Evolutionary conservation across 2,797 vertebrate species (phyloP), one percentile per base, ranked within the genome.

Genomic region (Sardinella longiceps): DNA sequence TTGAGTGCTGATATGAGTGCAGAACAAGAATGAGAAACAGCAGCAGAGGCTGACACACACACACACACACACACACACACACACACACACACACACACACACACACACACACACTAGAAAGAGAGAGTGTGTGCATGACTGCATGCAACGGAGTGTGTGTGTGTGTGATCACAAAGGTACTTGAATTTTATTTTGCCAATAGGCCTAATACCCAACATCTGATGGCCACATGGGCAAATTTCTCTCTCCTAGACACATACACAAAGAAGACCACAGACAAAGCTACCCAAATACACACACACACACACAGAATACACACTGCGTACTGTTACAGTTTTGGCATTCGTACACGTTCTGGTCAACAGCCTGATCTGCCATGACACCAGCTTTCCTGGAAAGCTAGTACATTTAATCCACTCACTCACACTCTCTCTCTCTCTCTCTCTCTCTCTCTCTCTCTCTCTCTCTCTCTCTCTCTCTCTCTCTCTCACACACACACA

Each of bases 401-500:
- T 70, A 70, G 66, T 33, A 33, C 66, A 74, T 74, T 74, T 74
- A 74, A 37, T 37, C 66, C 66, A 37, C 66, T 25, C n/a, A n/a
- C n/a, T n/a, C n/a, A n/a, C n/a, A 14, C 28, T 10, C 7, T 10
- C 15, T 63, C 10, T 10, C 28, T 28, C 28, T 25, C 53, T 23
- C 53, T 11, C 48, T 9, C 56, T n/a, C 83, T 43, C 46, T 60
- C 39, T 48, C 51, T 83, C 84, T 83, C 51, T 83, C 86, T 10
- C 7, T 25, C n/a, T 18, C 50, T 14, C 48, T 43, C 83, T 45
- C 46, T 25, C n/a, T 18, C 50, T 14, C 48, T 43, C 83, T 45
- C 46, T 51, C 39, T 43, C 51, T 83, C 84, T 82, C 4, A 56
- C 60, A 58, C 51, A 81, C 86, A 63, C 14, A 82, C 43, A 60